Evolutionary conservation across 2,797 vertebrate species (phyloP), one percentile per base, ranked within the genome.

Genomic region (Poecilia wingei): DNA sequence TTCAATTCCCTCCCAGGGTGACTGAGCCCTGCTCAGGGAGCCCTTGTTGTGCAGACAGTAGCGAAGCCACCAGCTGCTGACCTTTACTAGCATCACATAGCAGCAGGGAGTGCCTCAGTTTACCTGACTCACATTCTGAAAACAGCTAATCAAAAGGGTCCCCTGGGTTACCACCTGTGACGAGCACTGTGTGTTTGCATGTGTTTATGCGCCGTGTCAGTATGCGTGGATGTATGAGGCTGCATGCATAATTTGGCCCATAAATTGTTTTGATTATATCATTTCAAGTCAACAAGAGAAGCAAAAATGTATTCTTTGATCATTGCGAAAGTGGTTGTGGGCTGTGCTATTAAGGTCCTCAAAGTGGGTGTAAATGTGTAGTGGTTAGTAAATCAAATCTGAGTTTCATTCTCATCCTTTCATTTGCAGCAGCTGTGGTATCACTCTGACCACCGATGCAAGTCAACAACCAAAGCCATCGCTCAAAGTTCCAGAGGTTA

Each of bases 141-240:
- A 91, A 88, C 81, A 87, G 85, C 84, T 91, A 88, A 92, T 94
- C 92, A 94, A 92, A 94, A 91, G 89, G 89, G 88, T 84, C 87
- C 83, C 85, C 87, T 89, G 88, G 89, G 72, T 85, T 85, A 82
- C 88, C 88, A 84, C 89, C 90, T 90, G 84, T 84, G 75, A 84
- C 73, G 80, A 74, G 68, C 73, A 41, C 0, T 76, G 75, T 79
- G 76, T 84, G 77, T 74, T 79, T 81, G 70, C 55, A 51, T 82
- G 76, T 81, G 53, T 83, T 46, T 78, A 73, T 76, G 45, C 41
- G 64, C 64, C 61, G 14, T n/a, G 22, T 68, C n/a, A 75, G 73
- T 77, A 46, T 75, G 74, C 82, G 45, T 77, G 55, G 51, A 69
- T 51, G 66, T 45, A 73, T 73, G 72, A 55, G 47, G 76, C 51